Percentiles rank a stretch among this genome's conserved stretches.
These are phyloP conservation scores for Cotesia congregata DNA, from an alignment of 2,888 invertebrate species.

Conservation along the genomic window DNA sequence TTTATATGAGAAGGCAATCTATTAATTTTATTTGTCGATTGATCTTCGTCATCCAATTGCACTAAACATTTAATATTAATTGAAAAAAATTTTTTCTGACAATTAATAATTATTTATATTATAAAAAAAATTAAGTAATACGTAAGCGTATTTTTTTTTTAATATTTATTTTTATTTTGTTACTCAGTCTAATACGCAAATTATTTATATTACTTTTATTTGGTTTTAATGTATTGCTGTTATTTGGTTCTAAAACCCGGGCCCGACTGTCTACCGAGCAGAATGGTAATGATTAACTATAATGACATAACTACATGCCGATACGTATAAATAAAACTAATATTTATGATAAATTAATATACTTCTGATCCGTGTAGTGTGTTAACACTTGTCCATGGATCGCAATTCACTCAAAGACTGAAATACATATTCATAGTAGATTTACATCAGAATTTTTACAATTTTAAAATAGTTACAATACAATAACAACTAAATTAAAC, in stretches of 20 bases:
- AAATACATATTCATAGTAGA: conserved; percentile 56
- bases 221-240: conserved; percentile 2
- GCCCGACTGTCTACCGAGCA: background rate
- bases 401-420: conserved; percentile 65
- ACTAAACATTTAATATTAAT: background rate
- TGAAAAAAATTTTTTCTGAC: conserved; percentile 48
- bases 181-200: background rate
- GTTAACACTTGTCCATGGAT: conserved; percentile 47
- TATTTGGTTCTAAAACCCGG: conserved; percentile 24
- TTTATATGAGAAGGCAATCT: background rate
- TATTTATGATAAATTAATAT: conserved; percentile 34
- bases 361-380: background rate
- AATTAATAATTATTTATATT: conserved; percentile 47
- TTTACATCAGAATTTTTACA: conserved; percentile 23
- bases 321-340: conserved; percentile 25
- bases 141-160: background rate
- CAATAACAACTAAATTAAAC: conserved; percentile 18
- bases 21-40: background rate
- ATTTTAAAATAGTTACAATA: conserved; percentile 11
- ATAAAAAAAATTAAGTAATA: conserved; percentile 21
- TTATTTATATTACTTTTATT: background rate
- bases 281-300: background rate
- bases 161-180: background rate
- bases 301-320: background rate
- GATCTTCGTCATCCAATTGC: conserved; percentile 55